These are phyloP conservation scores for Indicator maculatus DNA, from an alignment of 2,113 vertebrate species.

Conservation along the genomic window DNA sequence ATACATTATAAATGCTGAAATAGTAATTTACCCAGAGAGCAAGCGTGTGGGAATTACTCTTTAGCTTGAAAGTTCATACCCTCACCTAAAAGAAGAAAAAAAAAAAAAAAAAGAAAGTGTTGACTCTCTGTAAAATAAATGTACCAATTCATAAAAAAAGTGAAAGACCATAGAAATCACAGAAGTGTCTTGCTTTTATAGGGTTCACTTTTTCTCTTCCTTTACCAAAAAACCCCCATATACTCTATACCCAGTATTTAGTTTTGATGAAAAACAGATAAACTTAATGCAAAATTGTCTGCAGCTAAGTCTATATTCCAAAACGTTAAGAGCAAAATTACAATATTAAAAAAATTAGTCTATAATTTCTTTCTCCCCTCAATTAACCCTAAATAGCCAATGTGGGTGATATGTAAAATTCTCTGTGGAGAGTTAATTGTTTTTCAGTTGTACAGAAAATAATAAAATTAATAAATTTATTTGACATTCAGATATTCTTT, in stretches of 20 bases:
- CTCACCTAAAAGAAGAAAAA: accelerated
- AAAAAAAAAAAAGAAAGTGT: neutral
- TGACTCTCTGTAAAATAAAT: neutral
- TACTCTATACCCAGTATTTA: accelerated
- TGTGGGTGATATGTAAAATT: neutral
- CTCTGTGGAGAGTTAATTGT: neutral
- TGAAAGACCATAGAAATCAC: neutral
- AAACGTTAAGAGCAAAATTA: neutral
- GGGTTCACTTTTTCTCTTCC: neutral
- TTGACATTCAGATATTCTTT: neutral
- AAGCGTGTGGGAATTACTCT: neutral
- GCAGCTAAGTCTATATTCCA: neutral
- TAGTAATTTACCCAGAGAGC: neutral
- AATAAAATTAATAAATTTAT: neutral
- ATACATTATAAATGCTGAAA: neutral
- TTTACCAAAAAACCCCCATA: neutral
- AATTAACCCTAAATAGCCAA: neutral
- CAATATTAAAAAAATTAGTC: neutral
- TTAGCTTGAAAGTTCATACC: neutral
- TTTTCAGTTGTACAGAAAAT: neutral
- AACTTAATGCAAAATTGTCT: neutral
- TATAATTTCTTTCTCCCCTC: neutral
- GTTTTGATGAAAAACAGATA: neutral
- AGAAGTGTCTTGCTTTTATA: neutral
- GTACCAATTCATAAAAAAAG: neutral